Evolutionary conservation across 2,113 vertebrate species (phyloP), one percentile per base, ranked within the genome.

Genomic region (Poecile atricapillus): DNA sequence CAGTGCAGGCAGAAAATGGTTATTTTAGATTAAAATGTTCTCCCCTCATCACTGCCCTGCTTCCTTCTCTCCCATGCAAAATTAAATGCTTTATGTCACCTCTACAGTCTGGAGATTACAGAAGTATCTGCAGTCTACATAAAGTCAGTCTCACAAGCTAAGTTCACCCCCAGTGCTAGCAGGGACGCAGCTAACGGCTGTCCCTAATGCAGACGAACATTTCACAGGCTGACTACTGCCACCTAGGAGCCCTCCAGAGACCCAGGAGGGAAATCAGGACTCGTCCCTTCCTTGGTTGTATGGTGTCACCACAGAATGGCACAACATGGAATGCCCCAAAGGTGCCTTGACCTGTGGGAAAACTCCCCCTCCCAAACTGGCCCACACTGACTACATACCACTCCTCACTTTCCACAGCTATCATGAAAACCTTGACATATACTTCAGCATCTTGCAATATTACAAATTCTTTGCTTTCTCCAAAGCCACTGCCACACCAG

Each of bases 241-340:
- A 56, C 9, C 41, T 17, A 55, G 52, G 37, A 84, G 55, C 15
- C 49, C 68, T 52, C 22, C 0, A 0, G 2, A n/a, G 28, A 37
- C 33, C 44, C 59, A 11, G 6, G 35, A 65, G 55, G 16, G 14
- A 9, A 24, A 52, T 3, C 12, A 17, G 27, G 1, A 1, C 24
- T 46, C 15, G 5, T 41, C 24, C 5, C 37, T 53, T 52, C 24
- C 41, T 47, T 7, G 3, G 3, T 0, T 2, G 19, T 0, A 2
- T 1, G 21, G 37, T 4, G 17, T n/a, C 78, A 43, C 64, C 1
- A 0, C 1, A 4, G 15, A 78, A 50, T 0, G 0, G 76, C 53
- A 16, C 1, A 0, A n/a, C 2, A 3, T 0, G 0, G 15, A 7
- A 2, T 7, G 9, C 46, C n/a, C 20, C 53, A 71, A 25, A 58